Evolutionary conservation across 2,797 vertebrate species (phyloP).

Genomic region (Pipistrellus pipistrellus): DNA sequence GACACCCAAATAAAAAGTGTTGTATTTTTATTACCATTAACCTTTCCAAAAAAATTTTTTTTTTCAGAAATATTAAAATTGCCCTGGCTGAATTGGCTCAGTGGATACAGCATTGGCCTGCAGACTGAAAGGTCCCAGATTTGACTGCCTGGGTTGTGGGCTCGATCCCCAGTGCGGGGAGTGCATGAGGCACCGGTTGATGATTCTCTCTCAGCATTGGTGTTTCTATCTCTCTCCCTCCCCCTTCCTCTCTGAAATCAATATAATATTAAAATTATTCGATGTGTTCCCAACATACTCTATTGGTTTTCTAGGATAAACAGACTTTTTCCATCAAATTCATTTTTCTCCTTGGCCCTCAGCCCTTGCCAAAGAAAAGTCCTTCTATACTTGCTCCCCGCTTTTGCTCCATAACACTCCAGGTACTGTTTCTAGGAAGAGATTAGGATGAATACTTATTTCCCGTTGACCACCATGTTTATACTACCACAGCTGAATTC

Average conservation of each 20-base stretch:
- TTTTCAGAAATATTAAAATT: conserved; percentile 41
- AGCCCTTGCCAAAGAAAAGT: conserved; percentile 53
- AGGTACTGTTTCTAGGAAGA: conserved; percentile 76
- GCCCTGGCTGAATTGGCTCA: too few species aligned
- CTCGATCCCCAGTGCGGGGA: too few species aligned
- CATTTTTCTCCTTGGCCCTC: conserved; percentile 28
- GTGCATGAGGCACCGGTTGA: too few species aligned
- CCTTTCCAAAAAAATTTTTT: conserved; percentile 40
- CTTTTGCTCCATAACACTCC: background rate
- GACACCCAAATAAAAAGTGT: conserved; percentile 51
- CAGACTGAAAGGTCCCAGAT: too few species aligned
- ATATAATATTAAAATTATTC: conserved; percentile 37
- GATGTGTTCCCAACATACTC: conserved; percentile 14
- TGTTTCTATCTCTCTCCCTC: too few species aligned
- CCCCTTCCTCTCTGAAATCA: too few species aligned
- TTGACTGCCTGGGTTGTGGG: too few species aligned
- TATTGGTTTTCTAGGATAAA: conserved; percentile 68
- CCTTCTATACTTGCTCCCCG: conserved; percentile 51
- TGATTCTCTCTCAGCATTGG: too few species aligned
- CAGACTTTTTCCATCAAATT: conserved; percentile 46
- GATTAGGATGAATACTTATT: conserved; percentile 68
- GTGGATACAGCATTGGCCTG: too few species aligned
- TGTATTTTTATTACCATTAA: conserved; percentile 46
- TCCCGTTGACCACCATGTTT: conserved; percentile 73
- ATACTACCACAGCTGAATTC: conserved; percentile 41